phyloP scores from a whole-genome alignment of 2,888 invertebrate species.

The Magallana nippona region DNA sequence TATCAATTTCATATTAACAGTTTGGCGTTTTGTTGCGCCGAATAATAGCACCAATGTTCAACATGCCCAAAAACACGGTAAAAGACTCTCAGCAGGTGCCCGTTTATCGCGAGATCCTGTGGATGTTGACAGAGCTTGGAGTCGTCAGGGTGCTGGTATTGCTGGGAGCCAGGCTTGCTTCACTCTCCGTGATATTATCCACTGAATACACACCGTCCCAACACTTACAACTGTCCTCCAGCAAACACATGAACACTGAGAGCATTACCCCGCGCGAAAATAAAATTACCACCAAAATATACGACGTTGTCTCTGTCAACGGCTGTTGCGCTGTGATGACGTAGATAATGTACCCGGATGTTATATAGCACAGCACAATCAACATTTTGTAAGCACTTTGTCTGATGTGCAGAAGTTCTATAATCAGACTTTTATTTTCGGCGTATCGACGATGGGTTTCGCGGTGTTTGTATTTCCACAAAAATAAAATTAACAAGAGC shows the following conservation, averaged over 20 bases:
- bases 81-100: background rate
- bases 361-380: constrained; percentile 43
- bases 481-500: constrained; percentile 47
- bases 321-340: constrained; percentile 43
- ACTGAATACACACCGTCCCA: constrained; percentile 52
- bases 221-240: constrained; percentile 47
- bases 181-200: constrained; percentile 36
- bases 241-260: constrained; percentile 47
- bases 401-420: constrained; percentile 44
- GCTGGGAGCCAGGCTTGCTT: constrained; percentile 1
- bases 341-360: constrained; percentile 49
- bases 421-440: constrained; percentile 47
- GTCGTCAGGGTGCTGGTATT: constrained; percentile 18
- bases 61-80: background rate
- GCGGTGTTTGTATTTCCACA: constrained; percentile 47
- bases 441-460: constrained; percentile 41
- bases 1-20: background rate
- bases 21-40: background rate
- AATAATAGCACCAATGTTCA: constrained; percentile 11
- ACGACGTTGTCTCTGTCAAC: constrained; percentile 42
- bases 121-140: constrained; percentile 24
- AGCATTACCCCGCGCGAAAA: constrained; percentile 48
- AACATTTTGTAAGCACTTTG: constrained; percentile 48
- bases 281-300: constrained; percentile 46
- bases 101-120: constrained; percentile 10